Evolutionary conservation across 2,888 invertebrate species (phyloP), one percentile per base, ranked within the genome.

Genomic region (Cephus runcator): DNA sequence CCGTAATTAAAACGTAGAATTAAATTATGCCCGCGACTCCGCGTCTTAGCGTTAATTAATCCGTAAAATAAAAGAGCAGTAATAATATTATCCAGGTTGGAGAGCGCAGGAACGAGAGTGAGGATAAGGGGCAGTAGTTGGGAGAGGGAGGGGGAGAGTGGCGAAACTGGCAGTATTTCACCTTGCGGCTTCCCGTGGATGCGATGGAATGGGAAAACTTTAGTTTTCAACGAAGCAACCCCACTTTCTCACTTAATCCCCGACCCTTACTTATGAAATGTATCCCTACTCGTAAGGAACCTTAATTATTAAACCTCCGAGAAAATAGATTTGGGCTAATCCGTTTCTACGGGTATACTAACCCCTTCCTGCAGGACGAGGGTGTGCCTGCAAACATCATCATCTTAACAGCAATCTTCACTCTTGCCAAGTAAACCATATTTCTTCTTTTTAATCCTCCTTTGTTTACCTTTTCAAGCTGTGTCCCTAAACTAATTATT

Each of bases 11-110:
- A 85, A 83, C 80, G 78, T 56, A 76, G 75, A 86, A 83, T 84
- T 79, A 82, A 83, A 84, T 83, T 86, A 77, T 74, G 80, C 79
- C 78, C 73, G 76, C 79, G 69, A 77, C 79, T 23, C 31, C 75
- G 77, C 75, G 77, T 80, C 80, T 81, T 77, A 79, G 76, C 83
- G 79, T 85, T 85, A 84, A 86, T 85, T 86, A 83, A 84, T 85
- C 79, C 82, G 75, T 30, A 76, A 83, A 83, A 81, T 81, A 83
- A 82, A 81, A 82, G 76, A 77, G 73, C 69, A 34, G 75, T 79
- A 81, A 79, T 76, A 81, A 80, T 80, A 81, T 84, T 78, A 82
- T 81, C 77, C 74, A 69, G 73, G 40, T 69, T 76, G 36, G 68
- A 35, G 75, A 77, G 68, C 35, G 23, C 11, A 34, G 34, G 75